Percentiles rank a stretch among this genome's conserved stretches.
These are phyloP conservation scores for Glyphotaelius pellucidus DNA, from an alignment of 2,888 invertebrate species.

Conservation along the genomic window DNA sequence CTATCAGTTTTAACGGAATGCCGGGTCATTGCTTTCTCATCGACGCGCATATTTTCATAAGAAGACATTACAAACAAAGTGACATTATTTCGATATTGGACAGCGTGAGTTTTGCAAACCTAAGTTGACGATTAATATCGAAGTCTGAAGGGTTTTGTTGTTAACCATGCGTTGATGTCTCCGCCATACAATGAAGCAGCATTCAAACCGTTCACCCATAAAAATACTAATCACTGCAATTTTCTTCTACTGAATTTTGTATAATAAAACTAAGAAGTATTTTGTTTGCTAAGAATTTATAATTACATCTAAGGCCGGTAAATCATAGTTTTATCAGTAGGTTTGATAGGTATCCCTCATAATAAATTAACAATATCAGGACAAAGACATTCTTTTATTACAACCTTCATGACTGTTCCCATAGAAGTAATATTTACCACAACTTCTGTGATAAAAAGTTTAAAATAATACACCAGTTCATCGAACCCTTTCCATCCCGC, in stretches of 20 bases:
- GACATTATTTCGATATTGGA: background rate
- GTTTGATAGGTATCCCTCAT: background rate
- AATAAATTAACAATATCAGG: background rate
- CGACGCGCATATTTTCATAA: background rate
- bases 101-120: background rate
- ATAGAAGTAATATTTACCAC: background rate
- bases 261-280: background rate
- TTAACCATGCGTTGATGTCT: constrained; percentile 8
- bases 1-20: background rate
- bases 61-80: background rate
- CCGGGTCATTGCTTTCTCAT: background rate
- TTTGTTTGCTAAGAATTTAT: background rate
- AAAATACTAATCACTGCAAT: background rate
- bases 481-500: background rate
- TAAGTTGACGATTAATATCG: too few species aligned
- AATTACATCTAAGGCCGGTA: background rate
- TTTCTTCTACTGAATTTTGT: background rate
- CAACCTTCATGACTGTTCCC: background rate
- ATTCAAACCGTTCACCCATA: too few species aligned
- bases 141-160: background rate
- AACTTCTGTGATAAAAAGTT: background rate
- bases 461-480: background rate
- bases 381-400: too few species aligned
- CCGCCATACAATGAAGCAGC: background rate
- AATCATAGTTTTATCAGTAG: background rate